phyloP scores from a whole-genome alignment of 2,797 vertebrate genomes.

The Spheniscus humboldti region DNA sequence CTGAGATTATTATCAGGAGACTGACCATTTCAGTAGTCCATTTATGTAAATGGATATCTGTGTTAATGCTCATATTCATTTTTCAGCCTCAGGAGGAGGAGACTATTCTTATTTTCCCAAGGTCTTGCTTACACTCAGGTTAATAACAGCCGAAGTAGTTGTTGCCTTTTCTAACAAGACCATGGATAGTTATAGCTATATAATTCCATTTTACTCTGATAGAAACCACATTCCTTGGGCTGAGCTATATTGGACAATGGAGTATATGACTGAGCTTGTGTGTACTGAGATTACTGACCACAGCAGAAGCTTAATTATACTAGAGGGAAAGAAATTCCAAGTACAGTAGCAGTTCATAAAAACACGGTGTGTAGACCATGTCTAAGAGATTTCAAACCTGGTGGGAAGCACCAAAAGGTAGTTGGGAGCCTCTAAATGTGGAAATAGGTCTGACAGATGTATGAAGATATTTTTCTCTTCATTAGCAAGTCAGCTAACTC shows the following conservation, averaged over 20 bases:
- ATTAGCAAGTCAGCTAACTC: neutral
- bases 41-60: neutral
- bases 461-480: neutral
- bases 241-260: neutral
- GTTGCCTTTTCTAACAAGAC: neutral
- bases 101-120: neutral
- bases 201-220: neutral
- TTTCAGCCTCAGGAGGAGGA: neutral
- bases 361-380: neutral
- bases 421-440: neutral
- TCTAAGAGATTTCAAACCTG: neutral
- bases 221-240: neutral
- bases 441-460: neutral
- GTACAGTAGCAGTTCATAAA: neutral
- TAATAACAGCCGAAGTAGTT: neutral
- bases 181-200: accelerated
- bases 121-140: neutral
- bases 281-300: neutral
- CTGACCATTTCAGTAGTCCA: neutral
- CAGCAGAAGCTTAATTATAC: neutral
- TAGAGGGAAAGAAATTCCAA: neutral
- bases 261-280: neutral
- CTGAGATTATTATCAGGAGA: neutral
- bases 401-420: neutral
- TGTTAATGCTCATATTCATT: neutral